Evolutionary conservation across 2,797 vertebrate genomes (phyloP), one percentile per base, ranked within the genome.

Genomic region (Neostethus bicornis): DNA sequence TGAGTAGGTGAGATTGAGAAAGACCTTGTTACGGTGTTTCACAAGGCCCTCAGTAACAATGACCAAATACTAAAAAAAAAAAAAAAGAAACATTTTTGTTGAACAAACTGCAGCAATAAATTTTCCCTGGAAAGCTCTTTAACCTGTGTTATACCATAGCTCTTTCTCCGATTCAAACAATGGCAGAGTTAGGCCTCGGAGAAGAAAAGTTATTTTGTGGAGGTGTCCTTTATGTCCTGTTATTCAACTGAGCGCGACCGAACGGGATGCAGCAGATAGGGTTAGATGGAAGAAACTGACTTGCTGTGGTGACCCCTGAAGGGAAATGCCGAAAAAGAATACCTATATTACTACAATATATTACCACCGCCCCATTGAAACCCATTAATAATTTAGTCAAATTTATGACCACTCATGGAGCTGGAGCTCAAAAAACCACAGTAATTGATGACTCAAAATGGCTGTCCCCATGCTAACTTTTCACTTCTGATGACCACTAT

Each of bases 51-150:
- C 51, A 55, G 28, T 69, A 54, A 56, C 45, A 73, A 70, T 77
- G 61, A 64, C 61, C 66, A 80, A 80, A 79, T 70, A 50, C 35
- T 62, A 72, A 78, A 81, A n/a, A n/a, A n/a, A n/a, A n/a, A n/a
- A n/a, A n/a, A n/a, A n/a, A n/a, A n/a, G n/a, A 70, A 2, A 23
- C 34, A 16, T 73, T 63, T 53, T 49, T 24, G 46, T 49, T 39
- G 55, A 43, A 52, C 7, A 48, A 64, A 57, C 53, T 43, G 51
- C 65, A 45, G 17, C 7, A 42, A 45, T 48, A 50, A 71, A 56
- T 55, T 73, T 57, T 51, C 42, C 32, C 7, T 45, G 53, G 58
- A 53, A 71, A 46, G 39, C 41, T 34, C 63, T 31, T 54, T 32
- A 26, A 69, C 57, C 57, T 58, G 53, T 49, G 35, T 34, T 31